Base-by-base conservation (phyloP, 2,113 vertebrate species). In the Paramisgurnus dabryanus region DNA sequence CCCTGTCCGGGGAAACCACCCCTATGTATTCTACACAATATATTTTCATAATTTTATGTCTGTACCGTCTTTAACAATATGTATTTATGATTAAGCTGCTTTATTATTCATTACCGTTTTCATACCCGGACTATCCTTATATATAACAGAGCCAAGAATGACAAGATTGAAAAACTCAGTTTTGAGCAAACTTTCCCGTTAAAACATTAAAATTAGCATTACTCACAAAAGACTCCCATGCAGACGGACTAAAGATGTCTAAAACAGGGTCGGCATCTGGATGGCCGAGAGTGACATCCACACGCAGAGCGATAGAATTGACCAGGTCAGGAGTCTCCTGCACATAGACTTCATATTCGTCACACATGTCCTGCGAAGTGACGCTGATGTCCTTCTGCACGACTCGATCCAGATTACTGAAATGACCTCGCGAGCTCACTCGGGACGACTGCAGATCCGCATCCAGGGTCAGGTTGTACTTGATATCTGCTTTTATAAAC, bases 281-380 rank as follows among this genome's bases (percentile, higher is more conserved):
- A 57, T 91, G 82, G 76, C 86, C 85, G 74, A 94, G 90, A 39
- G 82, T 83, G 72, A 95, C 85, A 76, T 95, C 92, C 79, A 96
- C 86, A 13, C 92, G 93, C 41, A 96, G 66, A 49, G 85, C 83
- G 50, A 96, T 86, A 6, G 94, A 88, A 67, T 85, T 95, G 39
- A 95, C 87, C n/a, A 93, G 87, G 83, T 96, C 94, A 0, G 93
- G 93, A 53, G 93, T 91, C 34, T 94, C 91, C 94, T 96, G 94
- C 74, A 95, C 90, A 15, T 82, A 92, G 85, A 95, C 93, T 7
- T 84, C 0, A 17, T 92, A 82, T 7, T 91, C 84, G 55, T 89
- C 80, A 66, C 95, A 96, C 0, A 1, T 86, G 81, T 88, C 78
- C 0, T 41, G 67, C 4, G 11, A 63, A 9, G 0, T 57, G 17